Conservation (phyloP, 2,113 vertebrate species). For the Ellobius talpinus region DNA sequence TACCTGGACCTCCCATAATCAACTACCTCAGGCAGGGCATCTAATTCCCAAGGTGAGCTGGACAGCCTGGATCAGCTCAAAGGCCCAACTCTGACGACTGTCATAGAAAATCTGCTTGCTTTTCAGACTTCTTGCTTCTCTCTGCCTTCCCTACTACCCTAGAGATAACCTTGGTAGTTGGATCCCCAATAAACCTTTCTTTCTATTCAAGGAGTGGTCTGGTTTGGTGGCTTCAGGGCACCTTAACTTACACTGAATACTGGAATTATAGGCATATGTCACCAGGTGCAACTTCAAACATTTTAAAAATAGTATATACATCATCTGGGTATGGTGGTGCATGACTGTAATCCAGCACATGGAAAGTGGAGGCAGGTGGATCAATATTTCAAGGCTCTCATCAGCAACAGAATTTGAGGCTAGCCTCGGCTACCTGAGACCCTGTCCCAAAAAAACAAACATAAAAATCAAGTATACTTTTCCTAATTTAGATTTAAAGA, state of each 20-base stretch:
- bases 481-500: background rate
- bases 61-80: background rate
- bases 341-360: background rate
- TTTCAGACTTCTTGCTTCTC: background rate
- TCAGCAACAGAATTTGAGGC: background rate
- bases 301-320: background rate
- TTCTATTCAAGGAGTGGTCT: background rate
- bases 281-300: background rate
- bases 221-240: background rate
- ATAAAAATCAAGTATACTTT: background rate
- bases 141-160: fast-evolving
- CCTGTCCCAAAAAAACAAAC: background rate
- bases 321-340: background rate
- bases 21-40: background rate
- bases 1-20: background rate
- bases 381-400: background rate
- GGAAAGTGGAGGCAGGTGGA: background rate
- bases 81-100: background rate
- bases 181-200: background rate
- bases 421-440: background rate
- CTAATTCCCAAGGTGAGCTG: background rate
- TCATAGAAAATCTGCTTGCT: background rate
- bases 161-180: background rate
- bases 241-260: background rate
- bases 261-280: background rate